Evolutionary conservation across 2,797 vertebrate genomes (phyloP).

Genomic region (Smutsia temminckii): DNA sequence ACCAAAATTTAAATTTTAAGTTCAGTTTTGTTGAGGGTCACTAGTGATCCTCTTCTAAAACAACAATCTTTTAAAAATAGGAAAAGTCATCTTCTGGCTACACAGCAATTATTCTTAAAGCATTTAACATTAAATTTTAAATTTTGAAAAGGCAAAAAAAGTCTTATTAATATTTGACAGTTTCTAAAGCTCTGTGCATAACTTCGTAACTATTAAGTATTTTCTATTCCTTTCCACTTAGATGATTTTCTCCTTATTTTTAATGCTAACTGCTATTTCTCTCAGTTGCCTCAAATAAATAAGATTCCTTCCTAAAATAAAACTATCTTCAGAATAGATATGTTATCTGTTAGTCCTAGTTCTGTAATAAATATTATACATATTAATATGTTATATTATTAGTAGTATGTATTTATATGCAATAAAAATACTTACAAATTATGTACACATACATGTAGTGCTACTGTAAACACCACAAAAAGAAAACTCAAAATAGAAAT

Average conservation of each 20-base stretch:
- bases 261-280: slow-evolving; percentile 13
- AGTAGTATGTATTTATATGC: background rate
- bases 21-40: background rate
- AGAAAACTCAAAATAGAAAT: background rate
- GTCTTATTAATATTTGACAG: background rate
- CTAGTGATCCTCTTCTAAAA: background rate
- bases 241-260: background rate
- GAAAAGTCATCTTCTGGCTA: background rate
- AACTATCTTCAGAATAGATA: slow-evolving; percentile 21
- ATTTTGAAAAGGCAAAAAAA: slow-evolving; percentile 9
- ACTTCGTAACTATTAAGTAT: background rate
- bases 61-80: slow-evolving; percentile 1
- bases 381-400: background rate
- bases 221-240: slow-evolving; percentile 40
- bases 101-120: background rate
- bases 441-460: background rate
- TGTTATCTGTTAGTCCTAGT: background rate
- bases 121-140: slow-evolving; percentile 51
- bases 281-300: slow-evolving; percentile 24
- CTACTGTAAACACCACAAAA: slow-evolving; percentile 21
- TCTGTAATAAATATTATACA: background rate
- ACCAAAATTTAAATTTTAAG: slow-evolving; percentile 46
- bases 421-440: background rate
- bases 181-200: slow-evolving; percentile 3
- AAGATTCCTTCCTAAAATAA: slow-evolving; percentile 15